Conservation (phyloP, 1,140 invertebrate species). For the Zaprionus vittiger region DNA sequence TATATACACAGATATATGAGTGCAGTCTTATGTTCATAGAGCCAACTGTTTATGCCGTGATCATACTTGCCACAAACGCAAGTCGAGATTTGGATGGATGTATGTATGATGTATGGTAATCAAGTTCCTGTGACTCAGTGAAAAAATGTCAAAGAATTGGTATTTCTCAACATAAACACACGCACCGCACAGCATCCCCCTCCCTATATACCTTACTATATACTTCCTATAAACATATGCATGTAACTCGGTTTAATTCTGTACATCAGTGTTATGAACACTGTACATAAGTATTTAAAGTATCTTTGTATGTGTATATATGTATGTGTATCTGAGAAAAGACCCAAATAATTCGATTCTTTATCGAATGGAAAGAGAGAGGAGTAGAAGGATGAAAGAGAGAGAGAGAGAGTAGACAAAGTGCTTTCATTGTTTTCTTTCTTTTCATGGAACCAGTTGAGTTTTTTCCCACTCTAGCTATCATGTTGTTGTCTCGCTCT, state of each 20-base stretch:
- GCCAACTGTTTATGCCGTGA: conserved; percentile 51
- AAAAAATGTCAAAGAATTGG: conserved; percentile 17
- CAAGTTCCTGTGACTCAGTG: conserved; percentile 30
- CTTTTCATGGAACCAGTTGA: not conserved
- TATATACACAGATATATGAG: not conserved
- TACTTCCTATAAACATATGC: conserved; percentile 5
- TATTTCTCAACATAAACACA: conserved; percentile 9
- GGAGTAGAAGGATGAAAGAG: not conserved
- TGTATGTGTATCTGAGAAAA: not conserved
- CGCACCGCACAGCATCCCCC: not conserved
- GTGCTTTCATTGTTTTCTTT: too few relatives aligned
- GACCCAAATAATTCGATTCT: not conserved
- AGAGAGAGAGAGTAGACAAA: not conserved
- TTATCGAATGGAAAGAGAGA: not conserved
- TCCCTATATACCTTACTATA: not conserved
- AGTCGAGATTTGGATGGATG: conserved; percentile 10
- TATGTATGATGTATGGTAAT: conserved; percentile 32
- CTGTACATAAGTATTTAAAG: conserved; percentile 1
- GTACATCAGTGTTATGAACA: conserved; percentile 10
- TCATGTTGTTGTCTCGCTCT: conserved; percentile 24
- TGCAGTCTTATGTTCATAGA: conserved; percentile 7
- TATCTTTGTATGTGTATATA: not conserved
- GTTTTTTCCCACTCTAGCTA: conserved; percentile 2
- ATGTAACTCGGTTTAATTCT: conserved; percentile 1
- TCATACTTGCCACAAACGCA: conserved; percentile 40